Conservation (phyloP, 2,888 invertebrate genomes). For the Athetis lepigone region DNA sequence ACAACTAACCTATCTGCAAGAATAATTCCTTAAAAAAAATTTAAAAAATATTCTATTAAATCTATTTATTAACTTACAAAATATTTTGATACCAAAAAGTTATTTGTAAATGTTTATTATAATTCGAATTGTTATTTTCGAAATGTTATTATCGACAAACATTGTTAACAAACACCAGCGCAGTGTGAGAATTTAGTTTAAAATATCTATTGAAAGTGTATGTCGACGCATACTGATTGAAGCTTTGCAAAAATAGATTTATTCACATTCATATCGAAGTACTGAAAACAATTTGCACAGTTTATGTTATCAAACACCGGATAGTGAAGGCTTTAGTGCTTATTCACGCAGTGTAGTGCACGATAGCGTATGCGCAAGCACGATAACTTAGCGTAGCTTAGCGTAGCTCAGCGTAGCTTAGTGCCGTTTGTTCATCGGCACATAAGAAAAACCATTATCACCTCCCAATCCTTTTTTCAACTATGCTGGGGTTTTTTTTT, state of each 20-base stretch:
- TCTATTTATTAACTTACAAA: no score
- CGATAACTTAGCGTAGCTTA: no score
- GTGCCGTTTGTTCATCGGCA: no score
- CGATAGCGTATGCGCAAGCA: no score
- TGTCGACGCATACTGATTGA: slow-evolving; percentile 46
- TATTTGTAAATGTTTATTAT: neutral
- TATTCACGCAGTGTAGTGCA: no score
- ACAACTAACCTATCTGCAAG: no score
- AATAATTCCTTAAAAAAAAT: neutral
- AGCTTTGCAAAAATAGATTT: slow-evolving; percentile 34
- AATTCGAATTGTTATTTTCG: slow-evolving; percentile 1
- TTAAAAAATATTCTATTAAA: no score
- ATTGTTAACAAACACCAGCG: slow-evolving; percentile 11
- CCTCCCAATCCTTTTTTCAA: no score
- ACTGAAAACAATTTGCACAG: neutral
- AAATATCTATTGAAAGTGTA: slow-evolving; percentile 12
- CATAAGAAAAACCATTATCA: no score
- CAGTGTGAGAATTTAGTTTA: slow-evolving; percentile 20
- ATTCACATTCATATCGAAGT: slow-evolving; percentile 22
- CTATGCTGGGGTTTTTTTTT: no score
- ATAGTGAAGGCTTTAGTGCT: slow-evolving; percentile 5
- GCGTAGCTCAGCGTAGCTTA: no score
- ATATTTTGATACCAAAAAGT: neutral
- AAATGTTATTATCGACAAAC: slow-evolving; percentile 3
- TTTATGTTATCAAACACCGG: slow-evolving; percentile 2